Base-by-base conservation (phyloP, 2,888 invertebrate species). In the Calliscelio sp. region DNA sequence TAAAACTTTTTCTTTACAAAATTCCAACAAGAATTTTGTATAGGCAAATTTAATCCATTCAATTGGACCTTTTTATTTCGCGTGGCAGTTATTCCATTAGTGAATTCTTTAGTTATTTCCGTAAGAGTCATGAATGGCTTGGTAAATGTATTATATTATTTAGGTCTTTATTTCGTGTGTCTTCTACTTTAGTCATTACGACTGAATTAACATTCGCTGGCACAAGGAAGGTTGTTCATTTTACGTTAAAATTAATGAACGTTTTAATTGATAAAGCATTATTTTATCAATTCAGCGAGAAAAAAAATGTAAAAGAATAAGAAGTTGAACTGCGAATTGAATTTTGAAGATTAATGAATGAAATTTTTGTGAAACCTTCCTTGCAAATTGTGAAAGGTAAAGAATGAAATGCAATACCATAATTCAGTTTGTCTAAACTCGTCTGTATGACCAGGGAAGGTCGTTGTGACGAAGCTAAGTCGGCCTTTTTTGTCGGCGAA, bases 391-490 rank as follows among this genome's bases (percentile, higher is more conserved):
- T 35, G 57, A 38, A 25, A 53, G 57, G 46, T 73, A 73, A 80
- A 55, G 73, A 80, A 80, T 65, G 49, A 80, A 80, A 73, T 32
- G 46, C 44, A 80, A 82, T 59, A 66, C 88, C 89, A 84, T 91
- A 92, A 86, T 92, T 94, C 90, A 93, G 93, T 93, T 96, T 96
- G 91, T 96, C 96, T 93, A 96, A 94, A 92, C 96, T 96, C 87
- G 96, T 96, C 94, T 96, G 96, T 92, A 96, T 96, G 90, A 96
- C 96, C 93, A 96, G 94, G 88, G 96, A 95, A 84, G 96, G 96
- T 90, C 96, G 94, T 90, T 94, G 94, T 93, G 94, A 94, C 93
- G 90, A 89, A 85, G 88, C 90, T 86, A 92, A 86, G 81, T 93
- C 93, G 85, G 94, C 92, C 91, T 95, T 94, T 92, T 94, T 94